These are phyloP conservation scores for Helarctos malayanus DNA, from an alignment of 2,797 vertebrate genomes.

Conservation along the genomic window DNA sequence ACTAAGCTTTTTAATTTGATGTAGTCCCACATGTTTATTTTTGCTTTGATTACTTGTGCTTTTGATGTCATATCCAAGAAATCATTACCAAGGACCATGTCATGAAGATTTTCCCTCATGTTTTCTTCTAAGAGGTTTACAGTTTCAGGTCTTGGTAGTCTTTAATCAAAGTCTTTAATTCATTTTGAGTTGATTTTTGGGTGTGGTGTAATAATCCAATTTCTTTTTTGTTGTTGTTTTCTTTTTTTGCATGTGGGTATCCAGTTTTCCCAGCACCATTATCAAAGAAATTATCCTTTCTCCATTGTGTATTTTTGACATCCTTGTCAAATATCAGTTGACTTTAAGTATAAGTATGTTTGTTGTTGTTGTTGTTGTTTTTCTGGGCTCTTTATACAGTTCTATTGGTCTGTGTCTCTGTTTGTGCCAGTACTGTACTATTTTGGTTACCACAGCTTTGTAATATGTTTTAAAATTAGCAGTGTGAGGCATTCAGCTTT, in stretches of 20 bases:
- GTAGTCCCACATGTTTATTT: not conserved
- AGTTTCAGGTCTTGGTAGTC: not conserved
- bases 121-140: slow-evolving; percentile 12
- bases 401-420: not conserved
- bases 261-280: not conserved
- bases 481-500: not conserved
- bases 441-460: slow-evolving; percentile 4
- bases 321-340: not conserved
- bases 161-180: not conserved
- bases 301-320: not conserved
- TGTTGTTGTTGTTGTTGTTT: not conserved
- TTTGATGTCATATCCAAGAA: not conserved
- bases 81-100: not conserved
- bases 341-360: not conserved
- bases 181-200: slow-evolving; percentile 41
- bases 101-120: not conserved
- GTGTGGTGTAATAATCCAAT: not conserved
- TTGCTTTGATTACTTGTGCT: not conserved
- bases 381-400: not conserved
- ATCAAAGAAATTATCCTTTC: not conserved
- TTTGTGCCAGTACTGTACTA: not conserved
- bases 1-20: not conserved
- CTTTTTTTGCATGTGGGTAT: not conserved
- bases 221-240: not conserved
- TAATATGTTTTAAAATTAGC: slow-evolving; percentile 22